These are phyloP conservation scores for Augiades crinisus DNA, from an alignment of 2,888 invertebrate genomes.

Conservation along the genomic window DNA sequence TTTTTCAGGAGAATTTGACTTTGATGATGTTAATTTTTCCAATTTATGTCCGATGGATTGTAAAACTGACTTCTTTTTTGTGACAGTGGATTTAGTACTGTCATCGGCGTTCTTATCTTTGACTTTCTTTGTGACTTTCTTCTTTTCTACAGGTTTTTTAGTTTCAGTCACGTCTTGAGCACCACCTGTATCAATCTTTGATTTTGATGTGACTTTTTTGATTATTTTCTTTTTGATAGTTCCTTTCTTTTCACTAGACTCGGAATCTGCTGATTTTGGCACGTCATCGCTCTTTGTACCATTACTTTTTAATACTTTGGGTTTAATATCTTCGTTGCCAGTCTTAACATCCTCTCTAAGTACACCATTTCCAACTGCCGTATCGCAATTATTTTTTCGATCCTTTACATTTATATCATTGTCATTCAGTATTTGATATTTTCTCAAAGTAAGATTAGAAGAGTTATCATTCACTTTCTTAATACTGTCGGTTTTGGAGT, in stretches of 20 bases:
- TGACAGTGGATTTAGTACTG: constrained; percentile 48
- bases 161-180: constrained; percentile 50
- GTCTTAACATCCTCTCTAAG: constrained; percentile 45
- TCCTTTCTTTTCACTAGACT: constrained; percentile 60
- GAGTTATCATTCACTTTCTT: constrained; percentile 37
- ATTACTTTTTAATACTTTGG: constrained; percentile 43
- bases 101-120: constrained; percentile 63
- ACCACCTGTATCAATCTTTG: constrained; percentile 61
- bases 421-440: constrained; percentile 57
- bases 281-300: constrained; percentile 51
- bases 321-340: constrained; percentile 43
- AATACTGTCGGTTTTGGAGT: constrained; percentile 36
- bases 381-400: constrained; percentile 46
- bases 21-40: constrained; percentile 84
- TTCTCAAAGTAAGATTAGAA: constrained; percentile 55
- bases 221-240: constrained; percentile 72
- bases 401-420: constrained; percentile 41
- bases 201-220: constrained; percentile 70
- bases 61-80: constrained; percentile 85
- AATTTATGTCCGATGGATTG: constrained; percentile 90
- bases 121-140: constrained; percentile 66
- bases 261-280: constrained; percentile 47
- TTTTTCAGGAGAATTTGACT: constrained; percentile 76
- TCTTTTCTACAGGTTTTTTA: constrained; percentile 59
- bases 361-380: constrained; percentile 46